Conservation (phyloP, 2,113 vertebrate species). For the Thalassarche chlororhynchos region DNA sequence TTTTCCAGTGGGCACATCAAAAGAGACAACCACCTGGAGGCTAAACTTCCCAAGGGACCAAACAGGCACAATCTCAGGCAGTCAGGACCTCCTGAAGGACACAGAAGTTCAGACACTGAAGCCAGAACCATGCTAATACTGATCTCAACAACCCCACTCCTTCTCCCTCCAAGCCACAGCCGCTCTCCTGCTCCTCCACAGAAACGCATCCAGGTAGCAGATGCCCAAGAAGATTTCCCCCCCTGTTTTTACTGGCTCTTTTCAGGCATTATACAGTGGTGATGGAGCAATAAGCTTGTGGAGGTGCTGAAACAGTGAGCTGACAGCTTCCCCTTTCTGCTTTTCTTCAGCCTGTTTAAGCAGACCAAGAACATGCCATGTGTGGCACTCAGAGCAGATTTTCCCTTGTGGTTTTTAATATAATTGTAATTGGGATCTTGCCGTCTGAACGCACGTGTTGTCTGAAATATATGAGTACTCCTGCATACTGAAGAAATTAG, state of each 20-base stretch:
- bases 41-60: background rate
- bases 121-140: background rate
- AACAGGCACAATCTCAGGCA: background rate
- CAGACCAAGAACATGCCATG: background rate
- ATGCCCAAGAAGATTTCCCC: background rate
- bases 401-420: background rate
- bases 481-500: slow-evolving; percentile 26
- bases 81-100: background rate
- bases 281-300: background rate
- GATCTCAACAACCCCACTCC: background rate
- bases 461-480: background rate
- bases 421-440: slow-evolving; percentile 27
- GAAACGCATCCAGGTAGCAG: background rate
- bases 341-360: background rate
- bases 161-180: background rate
- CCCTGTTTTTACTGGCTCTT: background rate
- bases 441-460: background rate
- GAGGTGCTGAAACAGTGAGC: background rate
- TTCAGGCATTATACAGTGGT: background rate
- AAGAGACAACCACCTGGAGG: background rate
- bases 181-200: background rate
- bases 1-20: background rate
- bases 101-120: background rate
- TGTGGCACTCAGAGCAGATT: background rate
- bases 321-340: background rate